Percentiles rank a stretch among this genome's conserved stretches.
These are phyloP conservation scores for Tapera naevia DNA, from an alignment of 2,797 vertebrate species.

Conservation along the genomic window DNA sequence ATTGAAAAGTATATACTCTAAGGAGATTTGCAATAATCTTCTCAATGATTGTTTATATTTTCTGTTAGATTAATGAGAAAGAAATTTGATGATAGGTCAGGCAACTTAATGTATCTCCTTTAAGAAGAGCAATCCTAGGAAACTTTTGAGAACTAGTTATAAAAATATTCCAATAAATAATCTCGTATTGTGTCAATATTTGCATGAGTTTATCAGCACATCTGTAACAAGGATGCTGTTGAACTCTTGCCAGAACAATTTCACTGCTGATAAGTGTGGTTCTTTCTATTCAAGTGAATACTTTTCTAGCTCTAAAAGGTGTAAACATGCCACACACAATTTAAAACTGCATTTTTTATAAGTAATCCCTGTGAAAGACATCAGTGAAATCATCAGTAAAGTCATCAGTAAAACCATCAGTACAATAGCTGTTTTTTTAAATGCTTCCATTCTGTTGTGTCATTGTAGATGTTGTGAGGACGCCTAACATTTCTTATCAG, in stretches of 20 bases:
- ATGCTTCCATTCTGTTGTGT: neutral
- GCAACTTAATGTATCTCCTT: neutral
- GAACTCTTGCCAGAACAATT: neutral
- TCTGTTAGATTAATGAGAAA: slow-evolving; percentile 15
- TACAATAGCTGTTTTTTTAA: neutral
- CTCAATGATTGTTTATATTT: neutral
- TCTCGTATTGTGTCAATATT: neutral
- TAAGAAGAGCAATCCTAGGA: neutral
- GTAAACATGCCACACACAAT: fast-evolving
- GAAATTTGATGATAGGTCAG: neutral
- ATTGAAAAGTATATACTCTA: neutral
- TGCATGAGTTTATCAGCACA: neutral
- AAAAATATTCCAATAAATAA: neutral
- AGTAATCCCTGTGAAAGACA: neutral
- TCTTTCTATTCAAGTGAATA: neutral
- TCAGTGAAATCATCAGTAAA: neutral
- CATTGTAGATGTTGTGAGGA: neutral
- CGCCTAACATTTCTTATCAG: neutral
- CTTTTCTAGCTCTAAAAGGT: neutral
- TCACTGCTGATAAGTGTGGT: neutral
- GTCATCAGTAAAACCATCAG: no score
- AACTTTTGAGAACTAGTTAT: neutral
- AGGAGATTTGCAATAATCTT: neutral
- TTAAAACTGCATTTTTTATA: neutral
- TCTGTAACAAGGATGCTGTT: neutral